Evolutionary conservation across 2,888 invertebrate genomes (phyloP).

Genomic region (Eupithecia dodoneata): DNA sequence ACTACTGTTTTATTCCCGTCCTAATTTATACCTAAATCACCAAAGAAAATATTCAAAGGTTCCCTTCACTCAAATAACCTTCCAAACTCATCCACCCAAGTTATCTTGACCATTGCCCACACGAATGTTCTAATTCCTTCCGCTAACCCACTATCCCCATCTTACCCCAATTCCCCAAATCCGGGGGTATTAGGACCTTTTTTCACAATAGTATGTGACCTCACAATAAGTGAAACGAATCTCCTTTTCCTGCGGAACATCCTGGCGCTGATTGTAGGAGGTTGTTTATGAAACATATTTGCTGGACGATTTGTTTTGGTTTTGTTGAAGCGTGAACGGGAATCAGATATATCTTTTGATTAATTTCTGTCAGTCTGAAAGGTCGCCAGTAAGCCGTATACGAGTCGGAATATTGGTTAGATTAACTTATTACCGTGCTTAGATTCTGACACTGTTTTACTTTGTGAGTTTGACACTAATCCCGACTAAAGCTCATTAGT

Average conservation of each 20-base stretch:
- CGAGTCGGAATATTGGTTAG: neutral
- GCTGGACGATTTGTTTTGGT: neutral
- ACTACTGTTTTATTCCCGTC: neutral
- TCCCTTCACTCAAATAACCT: neutral
- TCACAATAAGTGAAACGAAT: conserved; percentile 41
- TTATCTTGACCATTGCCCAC: conserved; percentile 10
- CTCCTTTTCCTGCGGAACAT: conserved; percentile 24
- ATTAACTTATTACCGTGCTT: neutral
- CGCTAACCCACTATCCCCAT: neutral
- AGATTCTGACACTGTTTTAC: neutral
- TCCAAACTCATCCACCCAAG: conserved; percentile 5
- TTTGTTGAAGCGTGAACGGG: conserved; percentile 2
- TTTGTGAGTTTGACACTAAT: neutral
- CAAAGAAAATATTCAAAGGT: conserved; percentile 1
- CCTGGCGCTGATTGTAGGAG: neutral
- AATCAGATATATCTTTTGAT: neutral
- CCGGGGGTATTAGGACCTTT: conserved; percentile 21
- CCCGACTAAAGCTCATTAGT: neutral
- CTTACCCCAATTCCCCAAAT: conserved; percentile 19
- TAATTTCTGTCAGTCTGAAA: neutral
- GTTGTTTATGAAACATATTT: neutral
- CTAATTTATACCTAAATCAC: neutral
- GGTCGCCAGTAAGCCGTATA: neutral
- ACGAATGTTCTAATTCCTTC: conserved; percentile 17
- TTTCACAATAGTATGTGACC: conserved; percentile 35